These are phyloP conservation scores for Yoshiicerus persimilis DNA, from an alignment of 1,140 invertebrate species.

Conservation along the genomic window DNA sequence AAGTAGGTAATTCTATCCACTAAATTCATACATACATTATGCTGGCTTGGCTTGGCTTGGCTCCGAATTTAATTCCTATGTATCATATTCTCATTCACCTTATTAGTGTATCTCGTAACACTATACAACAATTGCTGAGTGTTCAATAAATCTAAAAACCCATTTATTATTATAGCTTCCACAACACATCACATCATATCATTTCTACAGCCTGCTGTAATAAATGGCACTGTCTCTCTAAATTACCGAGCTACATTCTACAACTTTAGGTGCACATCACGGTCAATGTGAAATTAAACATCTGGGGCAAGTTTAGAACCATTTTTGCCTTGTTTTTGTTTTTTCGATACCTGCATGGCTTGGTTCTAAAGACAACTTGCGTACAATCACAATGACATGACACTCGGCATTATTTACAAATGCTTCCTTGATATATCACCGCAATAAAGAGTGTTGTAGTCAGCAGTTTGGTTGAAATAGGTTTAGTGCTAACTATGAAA, in stretches of 20 bases:
- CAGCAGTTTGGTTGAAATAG: too few relatives aligned
- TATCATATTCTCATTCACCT: neutral
- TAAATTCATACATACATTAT: neutral
- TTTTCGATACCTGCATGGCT: neutral
- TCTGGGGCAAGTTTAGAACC: neutral
- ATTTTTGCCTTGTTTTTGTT: neutral
- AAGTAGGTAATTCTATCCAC: neutral
- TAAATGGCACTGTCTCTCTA: neutral
- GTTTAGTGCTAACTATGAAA: neutral
- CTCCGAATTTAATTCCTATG: neutral
- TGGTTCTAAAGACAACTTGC: neutral
- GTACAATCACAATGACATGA: neutral
- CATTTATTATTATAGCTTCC: slow-evolving; percentile 11
- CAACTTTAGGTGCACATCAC: too few relatives aligned
- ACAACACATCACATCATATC: neutral
- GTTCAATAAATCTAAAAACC: slow-evolving; percentile 4
- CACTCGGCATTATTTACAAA: neutral
- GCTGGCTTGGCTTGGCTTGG: neutral
- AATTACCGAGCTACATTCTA: too few relatives aligned
- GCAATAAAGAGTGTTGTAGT: neutral
- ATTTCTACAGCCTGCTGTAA: neutral
- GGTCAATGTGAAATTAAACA: neutral
- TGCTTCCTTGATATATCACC: neutral
- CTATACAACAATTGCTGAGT: neutral
- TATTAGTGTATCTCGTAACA: neutral